Conservation (phyloP, 2,888 invertebrate genomes). For the Tinea trinotella region DNA sequence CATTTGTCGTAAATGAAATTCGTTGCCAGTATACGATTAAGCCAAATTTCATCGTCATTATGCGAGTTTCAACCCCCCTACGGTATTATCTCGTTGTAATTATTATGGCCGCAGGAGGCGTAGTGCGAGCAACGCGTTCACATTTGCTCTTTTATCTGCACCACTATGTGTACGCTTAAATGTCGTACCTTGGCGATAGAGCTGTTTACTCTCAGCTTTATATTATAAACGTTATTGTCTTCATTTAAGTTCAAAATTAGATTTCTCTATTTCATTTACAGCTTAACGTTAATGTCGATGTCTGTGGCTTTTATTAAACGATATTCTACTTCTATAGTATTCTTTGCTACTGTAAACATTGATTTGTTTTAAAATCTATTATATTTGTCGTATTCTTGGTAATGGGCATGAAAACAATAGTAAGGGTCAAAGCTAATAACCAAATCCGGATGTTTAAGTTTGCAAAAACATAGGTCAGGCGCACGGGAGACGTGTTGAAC, state of each 20-base stretch:
- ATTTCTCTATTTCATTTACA: neutral
- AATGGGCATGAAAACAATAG: too few relatives aligned
- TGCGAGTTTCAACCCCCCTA: slow-evolving; percentile 14
- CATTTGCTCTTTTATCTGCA: slow-evolving; percentile 18
- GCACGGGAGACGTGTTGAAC: too few relatives aligned
- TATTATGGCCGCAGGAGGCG: slow-evolving; percentile 15
- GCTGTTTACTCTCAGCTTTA: slow-evolving; percentile 7
- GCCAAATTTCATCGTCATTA: slow-evolving; percentile 28
- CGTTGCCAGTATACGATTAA: slow-evolving; percentile 27
- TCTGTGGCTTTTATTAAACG: too few relatives aligned
- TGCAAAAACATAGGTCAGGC: too few relatives aligned
- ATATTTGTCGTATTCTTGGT: too few relatives aligned
- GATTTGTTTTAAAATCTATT: too few relatives aligned
- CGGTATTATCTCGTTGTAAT: slow-evolving; percentile 17
- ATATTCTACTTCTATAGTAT: too few relatives aligned
- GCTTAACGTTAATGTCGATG: too few relatives aligned
- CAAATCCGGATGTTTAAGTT: too few relatives aligned
- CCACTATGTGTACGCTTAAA: slow-evolving; percentile 7
- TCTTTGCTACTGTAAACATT: too few relatives aligned
- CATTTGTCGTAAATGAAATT: slow-evolving; percentile 14
- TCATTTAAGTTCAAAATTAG: neutral
- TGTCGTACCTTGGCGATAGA: neutral
- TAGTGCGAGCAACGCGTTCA: slow-evolving; percentile 4
- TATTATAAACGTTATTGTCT: neutral
- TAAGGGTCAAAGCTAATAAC: too few relatives aligned